Evolutionary conservation across 2,888 invertebrate genomes (phyloP).

Genomic region (Idaea biselata): DNA sequence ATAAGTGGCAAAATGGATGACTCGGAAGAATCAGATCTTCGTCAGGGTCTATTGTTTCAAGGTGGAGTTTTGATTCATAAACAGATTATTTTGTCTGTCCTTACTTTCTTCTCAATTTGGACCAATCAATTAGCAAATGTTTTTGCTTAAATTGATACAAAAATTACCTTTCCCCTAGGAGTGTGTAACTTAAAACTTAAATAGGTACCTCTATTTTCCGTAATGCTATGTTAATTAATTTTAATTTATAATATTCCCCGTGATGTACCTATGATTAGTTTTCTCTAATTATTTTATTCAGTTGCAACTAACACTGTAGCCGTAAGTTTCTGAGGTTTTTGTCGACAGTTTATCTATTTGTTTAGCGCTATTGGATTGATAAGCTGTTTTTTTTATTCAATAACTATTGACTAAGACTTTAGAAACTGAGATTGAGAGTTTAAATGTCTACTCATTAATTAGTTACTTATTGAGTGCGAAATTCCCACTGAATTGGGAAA

Average conservation of each 20-base stretch:
- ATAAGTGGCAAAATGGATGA: constrained; percentile 5
- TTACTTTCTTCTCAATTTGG: background rate
- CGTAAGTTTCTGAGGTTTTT: too few species aligned
- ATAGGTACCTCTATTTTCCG: background rate
- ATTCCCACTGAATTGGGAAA: background rate
- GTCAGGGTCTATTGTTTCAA: constrained; percentile 1
- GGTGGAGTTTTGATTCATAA: background rate
- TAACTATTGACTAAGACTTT: too few species aligned
- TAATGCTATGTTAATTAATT: background rate
- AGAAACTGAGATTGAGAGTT: background rate
- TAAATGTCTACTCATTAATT: background rate
- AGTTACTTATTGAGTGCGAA: background rate
- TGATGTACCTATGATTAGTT: background rate
- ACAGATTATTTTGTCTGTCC: background rate
- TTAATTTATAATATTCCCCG: background rate
- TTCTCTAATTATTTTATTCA: background rate
- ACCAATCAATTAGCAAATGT: background rate
- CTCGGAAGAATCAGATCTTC: constrained; percentile 11
- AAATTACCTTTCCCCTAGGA: background rate
- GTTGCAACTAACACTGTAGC: background rate
- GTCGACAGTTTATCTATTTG: too few species aligned
- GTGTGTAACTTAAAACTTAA: background rate
- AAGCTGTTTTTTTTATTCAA: too few species aligned
- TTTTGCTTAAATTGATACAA: background rate
- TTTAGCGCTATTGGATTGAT: too few species aligned